Percentiles rank a stretch among this genome's conserved stretches.
Conservation (phyloP, 2,797 vertebrate genomes). For the Spatula versicolor region DNA sequence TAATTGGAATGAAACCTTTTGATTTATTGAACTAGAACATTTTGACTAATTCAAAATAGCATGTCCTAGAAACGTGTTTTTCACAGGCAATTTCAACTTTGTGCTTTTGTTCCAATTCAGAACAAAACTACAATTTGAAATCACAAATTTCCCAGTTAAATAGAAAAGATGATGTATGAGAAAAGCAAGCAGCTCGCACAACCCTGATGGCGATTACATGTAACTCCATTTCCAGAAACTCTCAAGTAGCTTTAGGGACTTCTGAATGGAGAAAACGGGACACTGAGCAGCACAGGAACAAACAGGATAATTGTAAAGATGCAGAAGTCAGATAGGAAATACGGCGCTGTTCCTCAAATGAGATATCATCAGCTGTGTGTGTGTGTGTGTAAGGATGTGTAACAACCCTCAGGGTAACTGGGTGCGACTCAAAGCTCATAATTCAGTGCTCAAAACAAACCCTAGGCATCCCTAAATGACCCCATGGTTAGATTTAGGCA, state of each 20-base stretch:
- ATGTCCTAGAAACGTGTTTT: conserved; percentile 35
- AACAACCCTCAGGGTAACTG: not conserved
- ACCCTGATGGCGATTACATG: fast-evolving
- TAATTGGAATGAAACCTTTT: conserved; percentile 56
- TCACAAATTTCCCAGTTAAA: not conserved
- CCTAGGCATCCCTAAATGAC: not conserved
- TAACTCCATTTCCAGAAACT: not conserved
- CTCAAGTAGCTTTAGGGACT: not conserved
- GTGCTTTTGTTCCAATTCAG: conserved; percentile 21
- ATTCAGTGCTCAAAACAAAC: not conserved
- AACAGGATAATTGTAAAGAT: not conserved
- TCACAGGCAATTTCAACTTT: conserved; percentile 30
- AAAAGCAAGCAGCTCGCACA: not conserved
- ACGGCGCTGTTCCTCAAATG: not conserved
- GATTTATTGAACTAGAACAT: conserved; percentile 61
- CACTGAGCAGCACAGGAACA: not conserved
- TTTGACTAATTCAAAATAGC: conserved; percentile 56
- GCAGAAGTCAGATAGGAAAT: not conserved
- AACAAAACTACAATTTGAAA: conserved; percentile 7
- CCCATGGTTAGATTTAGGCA: not conserved
- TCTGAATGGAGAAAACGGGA: not conserved
- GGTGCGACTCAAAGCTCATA: not conserved
- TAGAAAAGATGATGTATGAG: not conserved
- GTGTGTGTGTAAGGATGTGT: not conserved
- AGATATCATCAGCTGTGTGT: not conserved